These are phyloP conservation scores for Chymomyza caudatula DNA, from an alignment of 2,888 invertebrate species.

Conservation along the genomic window DNA sequence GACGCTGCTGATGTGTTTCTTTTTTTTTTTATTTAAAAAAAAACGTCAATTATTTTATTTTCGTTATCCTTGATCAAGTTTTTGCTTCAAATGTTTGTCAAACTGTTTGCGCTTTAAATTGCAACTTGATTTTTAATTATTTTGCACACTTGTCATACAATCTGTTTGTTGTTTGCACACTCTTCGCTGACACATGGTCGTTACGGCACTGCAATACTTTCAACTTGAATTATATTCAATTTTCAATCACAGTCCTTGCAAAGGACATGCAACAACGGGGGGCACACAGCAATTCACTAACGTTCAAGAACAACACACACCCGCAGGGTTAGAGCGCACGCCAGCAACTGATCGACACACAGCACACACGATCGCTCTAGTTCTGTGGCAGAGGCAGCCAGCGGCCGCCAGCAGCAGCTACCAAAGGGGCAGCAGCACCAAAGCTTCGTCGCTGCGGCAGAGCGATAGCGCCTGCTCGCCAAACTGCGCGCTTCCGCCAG, in stretches of 20 bases:
- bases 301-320: slow-evolving; percentile 57
- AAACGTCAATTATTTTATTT: neutral
- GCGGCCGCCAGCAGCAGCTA: slow-evolving; percentile 35
- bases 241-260: slow-evolving; percentile 30
- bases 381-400: slow-evolving; percentile 46
- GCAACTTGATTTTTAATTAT: slow-evolving; percentile 64
- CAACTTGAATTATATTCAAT: neutral
- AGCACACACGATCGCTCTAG: slow-evolving; percentile 56
- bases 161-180: slow-evolving; percentile 18
- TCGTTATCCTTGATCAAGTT: neutral
- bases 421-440: slow-evolving; percentile 15
- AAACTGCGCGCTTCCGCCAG: slow-evolving; percentile 18
- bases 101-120: slow-evolving; percentile 6
- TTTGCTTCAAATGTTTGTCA: slow-evolving; percentile 14
- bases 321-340: slow-evolving; percentile 75
- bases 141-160: slow-evolving; percentile 7
- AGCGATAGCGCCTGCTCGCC: slow-evolving; percentile 43
- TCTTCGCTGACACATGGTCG: slow-evolving; percentile 32
- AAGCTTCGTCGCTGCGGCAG: slow-evolving; percentile 17
- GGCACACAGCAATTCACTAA: slow-evolving; percentile 13
- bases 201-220: neutral
- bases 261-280: slow-evolving; percentile 23
- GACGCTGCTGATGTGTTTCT: slow-evolving; percentile 11
- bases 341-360: slow-evolving; percentile 74
- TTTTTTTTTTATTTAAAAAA: neutral